A percentile compares a stretch with the other conserved stretches of the same genome.
phyloP scores from a whole-genome alignment of 2,888 invertebrate species.

The Harpalus rubripes region DNA sequence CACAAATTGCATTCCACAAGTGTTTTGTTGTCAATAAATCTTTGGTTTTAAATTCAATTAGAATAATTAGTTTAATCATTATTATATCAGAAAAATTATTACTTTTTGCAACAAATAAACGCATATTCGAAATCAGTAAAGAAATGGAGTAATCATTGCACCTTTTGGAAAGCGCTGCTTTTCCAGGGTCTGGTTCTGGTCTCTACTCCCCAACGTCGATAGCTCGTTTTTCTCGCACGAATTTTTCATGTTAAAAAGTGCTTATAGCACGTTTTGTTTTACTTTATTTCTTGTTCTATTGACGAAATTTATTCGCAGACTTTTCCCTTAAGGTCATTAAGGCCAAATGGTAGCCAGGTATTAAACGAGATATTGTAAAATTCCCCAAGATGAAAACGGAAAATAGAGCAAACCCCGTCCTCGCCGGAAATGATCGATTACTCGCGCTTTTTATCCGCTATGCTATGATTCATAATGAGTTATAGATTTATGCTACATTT shows the following conservation, averaged over 20 bases:
- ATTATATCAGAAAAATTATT: too few relatives aligned
- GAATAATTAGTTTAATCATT: too few relatives aligned
- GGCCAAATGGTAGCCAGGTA: slow-evolving; percentile 31
- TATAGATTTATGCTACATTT: background rate
- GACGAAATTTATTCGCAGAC: slow-evolving; percentile 45
- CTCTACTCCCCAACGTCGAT: slow-evolving; percentile 7
- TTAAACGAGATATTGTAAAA: slow-evolving; percentile 8
- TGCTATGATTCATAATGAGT: background rate
- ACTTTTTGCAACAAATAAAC: too few relatives aligned
- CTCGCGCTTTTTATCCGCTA: background rate
- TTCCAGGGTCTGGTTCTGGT: background rate
- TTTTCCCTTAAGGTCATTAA: slow-evolving; percentile 39
- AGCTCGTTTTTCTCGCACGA: slow-evolving; percentile 44
- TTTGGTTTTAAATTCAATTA: too few relatives aligned
- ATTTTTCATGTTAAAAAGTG: slow-evolving; percentile 55
- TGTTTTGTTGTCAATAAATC: too few relatives aligned
- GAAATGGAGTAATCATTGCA: too few relatives aligned
- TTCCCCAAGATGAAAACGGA: slow-evolving; percentile 1
- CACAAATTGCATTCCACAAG: too few relatives aligned
- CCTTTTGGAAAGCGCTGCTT: background rate
- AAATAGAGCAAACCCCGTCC: background rate
- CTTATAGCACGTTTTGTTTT: slow-evolving; percentile 52
- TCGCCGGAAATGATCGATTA: background rate
- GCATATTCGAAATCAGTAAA: too few relatives aligned
- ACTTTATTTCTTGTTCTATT: slow-evolving; percentile 45